Conservation (phyloP, 2,888 invertebrate genomes). For the Macrostomum cliftonense region DNA sequence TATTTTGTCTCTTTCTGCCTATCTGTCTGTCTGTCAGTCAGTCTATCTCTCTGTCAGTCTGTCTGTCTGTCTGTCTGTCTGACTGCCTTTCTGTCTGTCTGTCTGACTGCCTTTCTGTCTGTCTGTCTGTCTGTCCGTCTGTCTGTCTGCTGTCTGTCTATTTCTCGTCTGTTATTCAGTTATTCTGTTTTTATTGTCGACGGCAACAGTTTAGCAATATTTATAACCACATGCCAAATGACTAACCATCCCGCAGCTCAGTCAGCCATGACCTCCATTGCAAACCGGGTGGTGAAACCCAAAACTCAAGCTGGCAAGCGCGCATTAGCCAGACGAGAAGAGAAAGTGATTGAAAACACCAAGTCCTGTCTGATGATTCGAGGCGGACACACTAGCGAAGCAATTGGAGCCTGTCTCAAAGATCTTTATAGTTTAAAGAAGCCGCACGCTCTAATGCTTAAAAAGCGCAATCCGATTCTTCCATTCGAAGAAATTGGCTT, state of each 20-base stretch:
- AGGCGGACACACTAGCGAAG: conserved; percentile 50
- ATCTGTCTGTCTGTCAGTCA: too few relatives aligned
- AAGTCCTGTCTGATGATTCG: conserved; percentile 66
- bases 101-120: conserved; percentile 5
- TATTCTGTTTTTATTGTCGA: too few relatives aligned
- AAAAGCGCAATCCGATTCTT: conserved; percentile 63
- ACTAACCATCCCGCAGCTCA: too few relatives aligned
- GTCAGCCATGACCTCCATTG: not conserved
- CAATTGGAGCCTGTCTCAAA: conserved; percentile 54
- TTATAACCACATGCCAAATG: too few relatives aligned
- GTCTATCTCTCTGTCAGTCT: too few relatives aligned
- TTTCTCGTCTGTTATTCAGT: not conserved
- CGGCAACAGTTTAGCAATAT: too few relatives aligned
- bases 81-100: not conserved
- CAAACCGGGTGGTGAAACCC: conserved; percentile 45
- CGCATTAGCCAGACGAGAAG: conserved; percentile 57
- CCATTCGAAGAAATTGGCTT: conserved; percentile 76
- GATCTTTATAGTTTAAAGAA: conserved; percentile 44
- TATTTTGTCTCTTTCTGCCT: too few relatives aligned
- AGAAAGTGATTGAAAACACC: conserved; percentile 67
- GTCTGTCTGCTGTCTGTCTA: not conserved
- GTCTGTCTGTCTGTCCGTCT: too few relatives aligned
- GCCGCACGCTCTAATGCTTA: conserved; percentile 5
- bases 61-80: not conserved
- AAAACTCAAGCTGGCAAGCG: conserved; percentile 71